phyloP scores from a whole-genome alignment of 1,140 invertebrate genomes.

The Vollenhovia emeryi region DNA sequence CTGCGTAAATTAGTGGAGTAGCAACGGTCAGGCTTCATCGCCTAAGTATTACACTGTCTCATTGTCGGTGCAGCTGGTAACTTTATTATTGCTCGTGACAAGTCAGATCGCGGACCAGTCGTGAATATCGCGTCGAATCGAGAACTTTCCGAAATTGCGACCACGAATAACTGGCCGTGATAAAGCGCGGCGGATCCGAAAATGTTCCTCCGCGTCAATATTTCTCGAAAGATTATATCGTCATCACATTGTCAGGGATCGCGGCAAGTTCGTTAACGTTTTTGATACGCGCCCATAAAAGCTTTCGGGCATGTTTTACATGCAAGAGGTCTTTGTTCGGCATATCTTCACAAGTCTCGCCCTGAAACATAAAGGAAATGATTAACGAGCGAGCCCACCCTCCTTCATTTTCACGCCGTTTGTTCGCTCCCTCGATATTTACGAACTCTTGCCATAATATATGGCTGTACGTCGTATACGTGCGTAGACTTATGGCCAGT shows the following conservation, averaged over 20 bases:
- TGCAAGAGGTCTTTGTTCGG: slow-evolving; percentile 49
- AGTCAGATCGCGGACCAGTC: background rate
- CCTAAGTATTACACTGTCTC: too few relatives aligned
- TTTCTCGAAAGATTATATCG: slow-evolving; percentile 23
- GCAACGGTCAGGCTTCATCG: background rate
- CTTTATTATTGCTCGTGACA: background rate
- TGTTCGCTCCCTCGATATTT: slow-evolving; percentile 64
- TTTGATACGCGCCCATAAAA: slow-evolving; percentile 47
- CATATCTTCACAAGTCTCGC: slow-evolving; percentile 59
- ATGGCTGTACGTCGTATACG: slow-evolving; percentile 44
- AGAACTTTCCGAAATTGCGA: background rate
- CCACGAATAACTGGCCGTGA: background rate
- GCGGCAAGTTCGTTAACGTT: slow-evolving; percentile 39
- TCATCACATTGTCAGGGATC: slow-evolving; percentile 32
- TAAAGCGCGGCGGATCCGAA: background rate
- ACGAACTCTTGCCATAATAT: slow-evolving; percentile 61
- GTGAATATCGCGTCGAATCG: background rate
- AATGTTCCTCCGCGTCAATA: slow-evolving; percentile 4
- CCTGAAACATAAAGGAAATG: slow-evolving; percentile 62
- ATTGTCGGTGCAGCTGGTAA: background rate
- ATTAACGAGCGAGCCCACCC: slow-evolving; percentile 59
- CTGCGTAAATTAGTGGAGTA: slow-evolving; percentile 16
- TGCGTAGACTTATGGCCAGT: slow-evolving; percentile 47
- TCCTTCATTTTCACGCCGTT: slow-evolving; percentile 62
- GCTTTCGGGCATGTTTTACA: slow-evolving; percentile 52